A percentile compares a stretch with the other conserved stretches of the same genome.
phyloP scores from a whole-genome alignment of 2,797 vertebrate species.

The Rhadinocentrus ornatus region DNA sequence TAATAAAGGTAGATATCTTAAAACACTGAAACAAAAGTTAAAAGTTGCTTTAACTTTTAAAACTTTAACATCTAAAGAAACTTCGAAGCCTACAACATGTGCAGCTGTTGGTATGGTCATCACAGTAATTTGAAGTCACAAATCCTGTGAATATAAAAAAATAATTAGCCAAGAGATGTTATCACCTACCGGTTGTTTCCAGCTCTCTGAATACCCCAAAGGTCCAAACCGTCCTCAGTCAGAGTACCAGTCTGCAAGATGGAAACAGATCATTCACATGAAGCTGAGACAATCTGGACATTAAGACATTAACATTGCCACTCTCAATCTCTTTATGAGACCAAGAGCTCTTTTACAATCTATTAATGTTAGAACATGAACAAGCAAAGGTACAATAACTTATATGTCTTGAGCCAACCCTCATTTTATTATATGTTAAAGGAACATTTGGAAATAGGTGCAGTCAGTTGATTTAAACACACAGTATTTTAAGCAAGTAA shows the following conservation, averaged over 20 bases:
- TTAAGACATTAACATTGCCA: background rate
- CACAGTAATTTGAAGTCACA: background rate
- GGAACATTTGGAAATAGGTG: too few relatives aligned
- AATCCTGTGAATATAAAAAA: background rate
- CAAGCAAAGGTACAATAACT: too few relatives aligned
- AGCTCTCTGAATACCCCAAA: constrained; percentile 92
- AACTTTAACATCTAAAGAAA: background rate
- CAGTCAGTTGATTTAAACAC: too few relatives aligned
- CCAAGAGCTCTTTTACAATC: too few relatives aligned
- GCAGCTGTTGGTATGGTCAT: background rate
- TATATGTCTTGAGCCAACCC: too few relatives aligned
- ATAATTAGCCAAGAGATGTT: background rate
- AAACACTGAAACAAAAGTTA: too few relatives aligned
- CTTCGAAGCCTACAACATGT: background rate
- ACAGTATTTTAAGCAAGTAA: too few relatives aligned
- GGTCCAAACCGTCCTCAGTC: constrained; percentile 95
- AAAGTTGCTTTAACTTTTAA: too few relatives aligned
- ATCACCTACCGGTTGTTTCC: constrained; percentile 83
- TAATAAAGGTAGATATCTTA: too few relatives aligned
- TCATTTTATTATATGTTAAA: too few relatives aligned
- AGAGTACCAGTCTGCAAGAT: constrained; percentile 92
- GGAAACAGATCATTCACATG: background rate
- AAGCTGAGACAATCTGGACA: background rate
- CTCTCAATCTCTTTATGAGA: background rate
- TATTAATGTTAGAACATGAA: too few relatives aligned